Base-by-base conservation (phyloP, 2,113 vertebrate species). In the Osmerus mordax region DNA sequence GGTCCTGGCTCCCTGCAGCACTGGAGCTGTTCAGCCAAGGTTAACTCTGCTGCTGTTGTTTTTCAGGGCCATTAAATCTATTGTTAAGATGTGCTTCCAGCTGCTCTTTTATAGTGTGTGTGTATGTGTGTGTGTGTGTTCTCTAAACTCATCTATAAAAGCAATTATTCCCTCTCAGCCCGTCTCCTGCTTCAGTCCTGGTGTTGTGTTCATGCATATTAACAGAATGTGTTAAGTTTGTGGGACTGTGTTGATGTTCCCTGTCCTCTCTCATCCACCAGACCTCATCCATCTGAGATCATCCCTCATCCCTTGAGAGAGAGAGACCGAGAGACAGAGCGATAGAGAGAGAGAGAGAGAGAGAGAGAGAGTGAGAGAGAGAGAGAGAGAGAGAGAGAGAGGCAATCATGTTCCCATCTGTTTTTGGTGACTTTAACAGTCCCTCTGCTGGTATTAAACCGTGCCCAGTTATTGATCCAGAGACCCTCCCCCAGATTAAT, bases 51-150 rank as follows among this genome's bases (percentile, higher is more conserved):
- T 62, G 58, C 4, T 19, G 16, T 3, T 25, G 8, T 32, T 4
- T 25, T n/a, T 14, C 9, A 21, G 21, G 13, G 23, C 5, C 25
- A 63, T 29, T 1, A 29, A 29, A 32, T 63, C 23, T 13, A 63
- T 29, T 63, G 61, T 63, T 63, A 3, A 60, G 2, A 21, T 60
- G 8, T 60, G 23, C 19, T 23, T 60, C 21, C 58, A 60, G 19
- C 60, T 62, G 60, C 23, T 62, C 3, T 28, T 4, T 32, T 29
- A 62, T 2, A 25, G 60, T 29, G 23, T 62, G 60, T 62, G 60
- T n/a, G n/a, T n/a, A n/a, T n/a, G 60, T 29, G 23, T 62, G 60
- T 61, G 23, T 14, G 59, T 61, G 59, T 61, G 52, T 54, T 54
- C 52, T 54, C 29, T 32, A 5, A 32, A 32, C 3, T 32, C 29